Conservation (phyloP, 2,797 vertebrate species). For the Acanthis flammea region DNA sequence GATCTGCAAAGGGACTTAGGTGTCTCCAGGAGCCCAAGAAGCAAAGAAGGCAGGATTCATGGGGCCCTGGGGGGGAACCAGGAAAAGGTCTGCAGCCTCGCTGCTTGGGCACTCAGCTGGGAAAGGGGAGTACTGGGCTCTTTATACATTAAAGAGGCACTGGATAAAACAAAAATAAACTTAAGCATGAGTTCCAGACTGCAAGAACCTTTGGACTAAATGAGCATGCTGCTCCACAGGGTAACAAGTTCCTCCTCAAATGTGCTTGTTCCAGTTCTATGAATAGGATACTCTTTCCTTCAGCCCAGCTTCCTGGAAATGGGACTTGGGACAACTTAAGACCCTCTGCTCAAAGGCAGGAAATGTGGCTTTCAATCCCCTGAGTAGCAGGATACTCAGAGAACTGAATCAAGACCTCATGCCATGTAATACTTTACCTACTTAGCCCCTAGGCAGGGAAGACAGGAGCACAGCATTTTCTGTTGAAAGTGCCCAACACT, state of each 20-base stretch:
- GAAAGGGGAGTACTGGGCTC: background rate
- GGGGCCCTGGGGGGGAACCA: background rate
- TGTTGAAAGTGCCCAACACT: background rate
- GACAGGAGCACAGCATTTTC: background rate
- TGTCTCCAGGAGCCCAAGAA: conserved; percentile 27
- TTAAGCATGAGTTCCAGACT: background rate
- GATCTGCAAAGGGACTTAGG: conserved; percentile 40
- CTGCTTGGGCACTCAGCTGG: conserved; percentile 27
- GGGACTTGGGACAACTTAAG: background rate
- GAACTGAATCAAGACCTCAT: background rate
- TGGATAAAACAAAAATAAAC: conserved; percentile 45
- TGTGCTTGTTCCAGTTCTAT: background rate
- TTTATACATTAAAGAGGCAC: conserved; percentile 11
- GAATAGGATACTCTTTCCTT: background rate
- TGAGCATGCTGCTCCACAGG: background rate
- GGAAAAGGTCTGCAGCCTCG: conserved; percentile 23
- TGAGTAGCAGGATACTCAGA: background rate
- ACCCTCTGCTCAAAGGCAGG: background rate
- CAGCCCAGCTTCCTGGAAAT: background rate
- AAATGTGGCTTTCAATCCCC: background rate
- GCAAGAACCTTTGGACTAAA: background rate
- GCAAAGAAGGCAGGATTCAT: conserved; percentile 50
- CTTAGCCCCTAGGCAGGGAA: background rate
- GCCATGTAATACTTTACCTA: background rate
- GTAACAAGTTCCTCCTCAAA: background rate